Evolutionary conservation across 1,140 invertebrate genomes (phyloP), one percentile per base, ranked within the genome.

Genomic region (Hesperophylax magnus): DNA sequence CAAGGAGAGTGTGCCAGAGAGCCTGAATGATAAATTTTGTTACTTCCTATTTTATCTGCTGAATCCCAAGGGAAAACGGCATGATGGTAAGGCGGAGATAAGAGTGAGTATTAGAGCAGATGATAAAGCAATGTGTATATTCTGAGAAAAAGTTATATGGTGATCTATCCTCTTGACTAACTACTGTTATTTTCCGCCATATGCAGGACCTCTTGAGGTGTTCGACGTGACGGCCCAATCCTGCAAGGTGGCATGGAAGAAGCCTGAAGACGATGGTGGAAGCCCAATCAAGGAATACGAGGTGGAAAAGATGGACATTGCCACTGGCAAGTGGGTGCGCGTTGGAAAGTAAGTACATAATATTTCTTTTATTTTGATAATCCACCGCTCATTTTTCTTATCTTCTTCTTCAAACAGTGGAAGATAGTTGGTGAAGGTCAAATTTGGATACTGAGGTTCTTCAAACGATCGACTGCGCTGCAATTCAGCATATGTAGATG

Each of bases 281-380:
- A 92, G 94, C 54, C 97, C 97, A 0, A 96, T 99, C 85, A 96
- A 96, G 86, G 96, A 97, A 87, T 99, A 99, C 86, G 96, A 98
- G 88, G 93, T 99, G 75, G 98, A 99, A 87, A 98, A 98, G 88
- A 94, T 97, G 91, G 97, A 98, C 87, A 89, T 94, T n/a, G 93
- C 94, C 17, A 97, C 96, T 17, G 96, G 96, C 67, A 96, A 97
- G 87, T 97, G 96, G 96, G 93, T 96, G 22, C 91, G 96, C n/a
- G 95, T 96, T 85, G 96, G 96, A 52, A 86, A 91, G 89, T 89
- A 53, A 83, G 85, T 84, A 60, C 20, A 0, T 22, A 61, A 61
- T 9, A 61, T 9, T 24, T 27, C 6, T 8, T 18, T 58, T 6
- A 8, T 18, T 58, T 58, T 4, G 54, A 56, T 8, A 60, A 20